Base-by-base conservation (phyloP, 2,888 invertebrate species). In the Troides aeacus region DNA sequence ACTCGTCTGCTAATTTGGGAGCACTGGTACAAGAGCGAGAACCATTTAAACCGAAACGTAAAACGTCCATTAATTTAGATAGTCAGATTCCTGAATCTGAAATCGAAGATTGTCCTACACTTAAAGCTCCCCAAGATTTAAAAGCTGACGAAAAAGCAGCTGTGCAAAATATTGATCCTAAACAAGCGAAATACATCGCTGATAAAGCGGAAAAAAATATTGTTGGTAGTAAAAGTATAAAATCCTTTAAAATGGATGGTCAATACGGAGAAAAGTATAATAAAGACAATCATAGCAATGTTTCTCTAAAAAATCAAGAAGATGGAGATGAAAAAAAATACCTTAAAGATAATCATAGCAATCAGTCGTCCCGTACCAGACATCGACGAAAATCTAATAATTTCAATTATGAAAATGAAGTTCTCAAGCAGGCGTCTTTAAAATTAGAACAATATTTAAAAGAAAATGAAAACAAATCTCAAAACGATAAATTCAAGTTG, bases 371-470 rank as follows among this genome's bases (percentile, higher is more conserved):
- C 72, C 83, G 85, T 24, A 86, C 84, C 30, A 84, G 79, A 72
- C 74, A 86, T 66, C 85, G 91, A 74, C 80, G 85, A 71, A 92
- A 92, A 76, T 92, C 94, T 0, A 94, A 94, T 74, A 93, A 94
- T 74, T 94, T 94, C 72, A 93, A 93, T 77, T 91, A 92, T 36
- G 95, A 95, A 79, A 94, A 91, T 73, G 94, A 94, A 78, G 93
- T 94, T 18, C 82, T 94, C 61, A 93, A 93, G 78, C 92, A 90
- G 75, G 94, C 94, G 1, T 94, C 93, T 0, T 79, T 92, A 72
- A 93, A 92, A 83, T 78, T 94, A 71, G 93, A 92, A 71, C 84
- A 92, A 75, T 94, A 93, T 76, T 78, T 92, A 62, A 88, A 88
- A 80, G 90, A 90, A 70, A 86, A 77, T 74, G 89, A 89, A 76